These are phyloP conservation scores for Theocolax elegans DNA, from an alignment of 1,140 invertebrate genomes.

Conservation along the genomic window DNA sequence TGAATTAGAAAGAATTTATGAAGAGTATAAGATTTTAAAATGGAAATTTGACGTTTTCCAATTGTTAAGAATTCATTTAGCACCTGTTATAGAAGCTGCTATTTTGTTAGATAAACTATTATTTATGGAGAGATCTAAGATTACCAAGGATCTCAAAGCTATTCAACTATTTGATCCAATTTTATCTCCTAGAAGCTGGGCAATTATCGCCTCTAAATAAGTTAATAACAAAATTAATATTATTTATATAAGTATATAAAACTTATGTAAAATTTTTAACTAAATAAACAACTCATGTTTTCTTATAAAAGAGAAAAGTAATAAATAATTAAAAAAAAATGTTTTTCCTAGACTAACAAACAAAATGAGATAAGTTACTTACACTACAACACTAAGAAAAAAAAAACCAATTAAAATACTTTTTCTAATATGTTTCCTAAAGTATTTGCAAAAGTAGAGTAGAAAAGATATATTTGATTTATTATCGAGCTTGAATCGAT, in stretches of 20 bases:
- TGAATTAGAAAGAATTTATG: conserved; percentile 66
- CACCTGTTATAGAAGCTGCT: conserved; percentile 85
- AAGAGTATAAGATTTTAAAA: conserved; percentile 65
- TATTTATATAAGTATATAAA: background rate
- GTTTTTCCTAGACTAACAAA: background rate
- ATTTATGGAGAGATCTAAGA: conserved; percentile 77
- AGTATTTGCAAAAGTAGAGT: no score
- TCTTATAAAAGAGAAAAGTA: no score
- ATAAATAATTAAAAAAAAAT: background rate
- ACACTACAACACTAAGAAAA: no score
- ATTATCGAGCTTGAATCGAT: no score
- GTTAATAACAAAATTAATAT: background rate
- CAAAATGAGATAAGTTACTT: no score
- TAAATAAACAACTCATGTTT: no score
- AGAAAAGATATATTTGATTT: no score
- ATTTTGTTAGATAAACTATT: conserved; percentile 87
- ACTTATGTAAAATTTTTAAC: background rate
- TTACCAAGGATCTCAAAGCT: conserved; percentile 73
- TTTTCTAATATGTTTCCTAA: no score
- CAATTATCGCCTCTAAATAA: conserved; percentile 72
- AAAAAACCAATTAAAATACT: no score
- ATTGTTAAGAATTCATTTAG: conserved; percentile 81
- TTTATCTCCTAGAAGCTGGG: conserved; percentile 81
- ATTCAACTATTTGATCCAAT: conserved; percentile 81
- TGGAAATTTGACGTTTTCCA: conserved; percentile 83